Evolutionary conservation across 2,888 invertebrate genomes (phyloP).

Genomic region (Melanotus villosus): DNA sequence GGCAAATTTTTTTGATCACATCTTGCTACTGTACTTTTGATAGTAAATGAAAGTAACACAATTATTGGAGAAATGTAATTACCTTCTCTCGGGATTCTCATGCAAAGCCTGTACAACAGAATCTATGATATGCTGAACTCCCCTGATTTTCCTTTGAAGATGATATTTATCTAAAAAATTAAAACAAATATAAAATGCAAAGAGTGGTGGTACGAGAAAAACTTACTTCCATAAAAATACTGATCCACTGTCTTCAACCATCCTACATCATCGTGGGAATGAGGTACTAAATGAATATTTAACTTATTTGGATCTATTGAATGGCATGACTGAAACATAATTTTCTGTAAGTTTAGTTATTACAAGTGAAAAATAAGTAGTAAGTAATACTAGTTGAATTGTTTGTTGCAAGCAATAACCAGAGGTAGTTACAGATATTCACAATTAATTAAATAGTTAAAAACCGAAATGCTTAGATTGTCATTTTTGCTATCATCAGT

Average conservation of each 20-base stretch:
- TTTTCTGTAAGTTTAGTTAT: neutral
- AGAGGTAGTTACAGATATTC: too few relatives aligned
- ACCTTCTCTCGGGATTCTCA: constrained; percentile 80
- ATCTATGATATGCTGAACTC: constrained; percentile 92
- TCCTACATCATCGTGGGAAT: constrained; percentile 89
- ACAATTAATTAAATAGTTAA: too few relatives aligned
- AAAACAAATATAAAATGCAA: neutral
- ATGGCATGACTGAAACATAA: constrained; percentile 73
- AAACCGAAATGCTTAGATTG: too few relatives aligned
- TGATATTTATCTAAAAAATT: constrained; percentile 62
- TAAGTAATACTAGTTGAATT: too few relatives aligned
- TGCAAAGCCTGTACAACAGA: constrained; percentile 84
- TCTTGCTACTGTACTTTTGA: too few relatives aligned
- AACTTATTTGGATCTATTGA: constrained; percentile 72
- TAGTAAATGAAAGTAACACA: too few relatives aligned
- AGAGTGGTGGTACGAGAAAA: constrained; percentile 65
- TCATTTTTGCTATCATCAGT: too few relatives aligned
- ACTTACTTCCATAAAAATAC: constrained; percentile 88
- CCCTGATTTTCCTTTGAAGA: constrained; percentile 75
- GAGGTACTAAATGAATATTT: constrained; percentile 86
- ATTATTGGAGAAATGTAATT: constrained; percentile 34
- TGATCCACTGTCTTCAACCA: constrained; percentile 90
- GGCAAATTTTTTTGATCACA: too few relatives aligned
- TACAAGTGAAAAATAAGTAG: neutral
- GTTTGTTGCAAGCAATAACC: too few relatives aligned